These are phyloP conservation scores for Cheilosia impressa DNA, from an alignment of 2,888 invertebrate species.

Conservation along the genomic window DNA sequence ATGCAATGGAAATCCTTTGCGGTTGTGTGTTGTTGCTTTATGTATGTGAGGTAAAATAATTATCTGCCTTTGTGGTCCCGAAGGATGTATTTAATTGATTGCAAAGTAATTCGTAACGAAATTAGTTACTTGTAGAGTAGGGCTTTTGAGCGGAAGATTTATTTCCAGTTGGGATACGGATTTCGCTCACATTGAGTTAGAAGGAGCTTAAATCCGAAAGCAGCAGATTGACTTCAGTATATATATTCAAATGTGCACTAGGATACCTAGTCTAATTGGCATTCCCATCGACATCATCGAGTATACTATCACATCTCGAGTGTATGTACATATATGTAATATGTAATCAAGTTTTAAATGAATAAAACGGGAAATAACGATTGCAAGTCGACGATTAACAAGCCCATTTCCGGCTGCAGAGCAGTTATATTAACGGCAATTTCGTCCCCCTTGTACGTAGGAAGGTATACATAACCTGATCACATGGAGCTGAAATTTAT, in stretches of 20 bases:
- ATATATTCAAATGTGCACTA: too few relatives aligned
- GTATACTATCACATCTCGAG: too few relatives aligned
- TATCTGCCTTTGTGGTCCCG: background rate
- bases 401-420: background rate
- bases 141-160: background rate
- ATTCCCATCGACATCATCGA: too few relatives aligned
- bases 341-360: background rate
- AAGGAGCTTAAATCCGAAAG: too few relatives aligned
- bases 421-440: slow-evolving; percentile 8
- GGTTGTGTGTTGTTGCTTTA: background rate
- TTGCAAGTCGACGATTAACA: slow-evolving; percentile 18
- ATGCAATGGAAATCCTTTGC: slow-evolving; percentile 9
- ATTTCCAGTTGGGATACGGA: background rate
- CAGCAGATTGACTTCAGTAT: too few relatives aligned
- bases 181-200: background rate
- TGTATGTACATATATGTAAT: background rate
- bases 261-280: too few relatives aligned
- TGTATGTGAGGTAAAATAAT: slow-evolving; percentile 11
- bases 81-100: slow-evolving; percentile 14
- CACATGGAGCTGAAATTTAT: slow-evolving; percentile 44
- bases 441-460: background rate
- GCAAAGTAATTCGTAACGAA: background rate
- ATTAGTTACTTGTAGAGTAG: background rate
- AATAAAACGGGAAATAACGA: background rate
- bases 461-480: slow-evolving; percentile 18